These are phyloP conservation scores for Drosophila aldrichi DNA, from an alignment of 2,888 invertebrate genomes.

Conservation along the genomic window DNA sequence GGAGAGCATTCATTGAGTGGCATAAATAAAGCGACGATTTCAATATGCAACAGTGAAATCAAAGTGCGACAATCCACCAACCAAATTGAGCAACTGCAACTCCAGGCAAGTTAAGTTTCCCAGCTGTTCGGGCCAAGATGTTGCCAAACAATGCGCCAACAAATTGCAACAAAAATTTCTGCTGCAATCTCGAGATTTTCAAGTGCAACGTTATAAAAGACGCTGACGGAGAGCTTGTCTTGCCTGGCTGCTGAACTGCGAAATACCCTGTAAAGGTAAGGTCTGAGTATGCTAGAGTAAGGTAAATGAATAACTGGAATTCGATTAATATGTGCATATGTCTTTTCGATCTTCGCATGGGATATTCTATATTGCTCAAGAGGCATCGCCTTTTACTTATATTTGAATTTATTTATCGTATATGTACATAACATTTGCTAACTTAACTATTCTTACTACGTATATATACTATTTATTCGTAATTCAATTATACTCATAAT, in stretches of 20 bases:
- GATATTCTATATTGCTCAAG: not conserved
- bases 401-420: no score
- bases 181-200: constrained; percentile 64
- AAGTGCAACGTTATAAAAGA: constrained; percentile 59
- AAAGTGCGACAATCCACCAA: constrained; percentile 19
- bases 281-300: not conserved
- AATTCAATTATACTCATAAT: no score
- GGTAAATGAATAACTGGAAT: not conserved
- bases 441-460: not conserved
- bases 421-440: no score
- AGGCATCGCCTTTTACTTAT: no score
- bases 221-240: not conserved
- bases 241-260: constrained; percentile 15
- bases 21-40: constrained; percentile 71
- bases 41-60: constrained; percentile 47
- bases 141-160: constrained; percentile 36
- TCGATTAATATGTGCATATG: no score
- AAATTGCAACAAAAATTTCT: constrained; percentile 74
- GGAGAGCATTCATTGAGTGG: constrained; percentile 38
- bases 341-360: not conserved
- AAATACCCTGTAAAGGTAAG: constrained; percentile 23
- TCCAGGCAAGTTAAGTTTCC: constrained; percentile 10
- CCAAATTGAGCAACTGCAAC: constrained; percentile 62
- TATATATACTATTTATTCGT: not conserved
- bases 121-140: not conserved